Evolutionary conservation across 2,888 invertebrate genomes (phyloP).

Genomic region (Heliconius erato): DNA sequence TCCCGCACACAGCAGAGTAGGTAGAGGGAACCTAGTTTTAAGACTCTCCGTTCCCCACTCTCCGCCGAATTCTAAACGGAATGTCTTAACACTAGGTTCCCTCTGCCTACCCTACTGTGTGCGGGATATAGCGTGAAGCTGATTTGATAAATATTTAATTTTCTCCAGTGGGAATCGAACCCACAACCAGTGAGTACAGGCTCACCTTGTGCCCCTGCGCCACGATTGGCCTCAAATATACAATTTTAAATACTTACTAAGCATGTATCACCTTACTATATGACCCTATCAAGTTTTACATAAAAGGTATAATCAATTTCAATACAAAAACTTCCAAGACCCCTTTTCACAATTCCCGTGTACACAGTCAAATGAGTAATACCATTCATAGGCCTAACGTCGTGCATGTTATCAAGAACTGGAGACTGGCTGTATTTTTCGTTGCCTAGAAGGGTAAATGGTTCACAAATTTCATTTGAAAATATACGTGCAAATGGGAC

Average conservation of each 20-base stretch:
- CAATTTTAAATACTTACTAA: neutral
- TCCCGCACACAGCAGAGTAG: too few relatives aligned
- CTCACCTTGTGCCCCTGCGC: too few relatives aligned
- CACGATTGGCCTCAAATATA: neutral
- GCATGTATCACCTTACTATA: neutral
- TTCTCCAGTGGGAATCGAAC: too few relatives aligned
- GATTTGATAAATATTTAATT: too few relatives aligned
- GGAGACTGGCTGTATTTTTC: constrained; percentile 29
- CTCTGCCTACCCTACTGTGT: too few relatives aligned
- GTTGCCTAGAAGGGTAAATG: constrained; percentile 27
- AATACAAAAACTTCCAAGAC: neutral
- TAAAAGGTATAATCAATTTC: neutral
- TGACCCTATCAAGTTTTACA: too few relatives aligned
- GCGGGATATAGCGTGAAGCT: too few relatives aligned
- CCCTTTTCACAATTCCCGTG: neutral
- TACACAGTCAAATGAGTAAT: constrained; percentile 44
- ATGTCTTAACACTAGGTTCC: too few relatives aligned
- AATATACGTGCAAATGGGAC: constrained; percentile 76
- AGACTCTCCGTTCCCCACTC: too few relatives aligned
- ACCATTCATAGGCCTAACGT: constrained; percentile 46
- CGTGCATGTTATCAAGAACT: constrained; percentile 28
- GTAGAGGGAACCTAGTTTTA: too few relatives aligned
- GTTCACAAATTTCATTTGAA: constrained; percentile 77
- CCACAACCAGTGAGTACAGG: too few relatives aligned
- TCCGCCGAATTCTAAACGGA: too few relatives aligned